Conservation (phyloP, 2,113 vertebrate genomes). For the Prunella himalayana region DNA sequence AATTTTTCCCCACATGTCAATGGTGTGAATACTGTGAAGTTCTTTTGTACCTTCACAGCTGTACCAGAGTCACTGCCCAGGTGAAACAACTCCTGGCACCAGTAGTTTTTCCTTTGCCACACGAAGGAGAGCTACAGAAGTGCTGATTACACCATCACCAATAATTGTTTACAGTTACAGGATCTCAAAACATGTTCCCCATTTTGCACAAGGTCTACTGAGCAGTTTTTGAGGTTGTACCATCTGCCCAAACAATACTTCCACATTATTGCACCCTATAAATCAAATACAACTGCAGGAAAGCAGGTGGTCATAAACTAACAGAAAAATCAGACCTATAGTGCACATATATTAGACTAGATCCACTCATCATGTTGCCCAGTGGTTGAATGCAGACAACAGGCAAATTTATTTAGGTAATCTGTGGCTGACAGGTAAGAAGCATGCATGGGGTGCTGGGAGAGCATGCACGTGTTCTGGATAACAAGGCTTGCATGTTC, state of each 20-base stretch:
- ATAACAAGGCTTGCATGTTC: background rate
- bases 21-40: background rate
- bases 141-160: background rate
- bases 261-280: background rate
- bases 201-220: background rate
- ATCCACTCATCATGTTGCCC: background rate
- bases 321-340: slow-evolving; percentile 8
- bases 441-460: background rate
- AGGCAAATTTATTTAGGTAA: slow-evolving; percentile 3
- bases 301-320: slow-evolving; percentile 14
- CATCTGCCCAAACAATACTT: background rate
- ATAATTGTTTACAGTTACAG: background rate
- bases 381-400: background rate
- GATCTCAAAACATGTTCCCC: background rate
- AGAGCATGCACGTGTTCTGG: fast-evolving
- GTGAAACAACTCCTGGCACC: background rate
- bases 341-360: background rate
- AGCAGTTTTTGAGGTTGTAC: background rate
- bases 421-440: background rate
- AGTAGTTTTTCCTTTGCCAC: background rate
- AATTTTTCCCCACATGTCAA: background rate
- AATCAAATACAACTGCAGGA: slow-evolving; percentile 19
- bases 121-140: background rate
- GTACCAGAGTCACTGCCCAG: background rate
- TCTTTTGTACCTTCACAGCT: background rate